phyloP scores from a whole-genome alignment of 2,113 vertebrate genomes.

The Verasper variegatus region DNA sequence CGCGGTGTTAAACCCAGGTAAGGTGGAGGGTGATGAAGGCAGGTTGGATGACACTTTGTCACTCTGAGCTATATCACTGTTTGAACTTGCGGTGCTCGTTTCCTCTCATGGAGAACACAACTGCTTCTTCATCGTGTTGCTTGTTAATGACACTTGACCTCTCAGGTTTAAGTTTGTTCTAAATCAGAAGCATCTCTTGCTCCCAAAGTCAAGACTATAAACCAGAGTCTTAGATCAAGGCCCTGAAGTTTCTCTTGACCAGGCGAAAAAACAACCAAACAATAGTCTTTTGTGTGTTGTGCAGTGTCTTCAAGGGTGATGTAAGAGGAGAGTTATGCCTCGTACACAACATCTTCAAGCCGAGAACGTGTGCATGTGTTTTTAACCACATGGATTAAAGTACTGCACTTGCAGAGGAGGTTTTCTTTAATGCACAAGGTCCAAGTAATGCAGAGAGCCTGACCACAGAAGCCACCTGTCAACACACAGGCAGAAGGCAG shows the following conservation, averaged over 20 bases:
- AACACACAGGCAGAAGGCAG: not conserved
- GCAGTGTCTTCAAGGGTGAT: not conserved
- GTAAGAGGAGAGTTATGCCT: not conserved
- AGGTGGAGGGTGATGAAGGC: not conserved
- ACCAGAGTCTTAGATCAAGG: not conserved
- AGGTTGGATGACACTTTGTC: not conserved
- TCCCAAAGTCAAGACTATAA: not conserved
- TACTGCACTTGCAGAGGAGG: not conserved
- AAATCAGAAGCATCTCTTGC: not conserved
- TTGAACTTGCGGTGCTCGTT: not conserved
- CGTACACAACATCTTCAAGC: not conserved
- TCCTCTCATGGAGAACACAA: not conserved
- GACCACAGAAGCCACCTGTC: conserved; percentile 8
- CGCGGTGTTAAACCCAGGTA: not conserved
- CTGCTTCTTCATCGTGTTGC: not conserved
- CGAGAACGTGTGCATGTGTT: not conserved
- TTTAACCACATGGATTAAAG: not conserved
- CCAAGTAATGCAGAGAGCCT: not conserved
- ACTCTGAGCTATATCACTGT: not conserved
- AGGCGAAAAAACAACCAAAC: too few relatives aligned
- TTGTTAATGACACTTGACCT: not conserved
- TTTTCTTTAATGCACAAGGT: not conserved
- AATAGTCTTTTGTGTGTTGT: conserved; percentile 3
- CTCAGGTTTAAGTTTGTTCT: conserved; percentile 1
- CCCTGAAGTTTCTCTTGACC: too few relatives aligned